These are phyloP conservation scores for Magallana angulata DNA, from an alignment of 1,140 invertebrate species.

Conservation along the genomic window DNA sequence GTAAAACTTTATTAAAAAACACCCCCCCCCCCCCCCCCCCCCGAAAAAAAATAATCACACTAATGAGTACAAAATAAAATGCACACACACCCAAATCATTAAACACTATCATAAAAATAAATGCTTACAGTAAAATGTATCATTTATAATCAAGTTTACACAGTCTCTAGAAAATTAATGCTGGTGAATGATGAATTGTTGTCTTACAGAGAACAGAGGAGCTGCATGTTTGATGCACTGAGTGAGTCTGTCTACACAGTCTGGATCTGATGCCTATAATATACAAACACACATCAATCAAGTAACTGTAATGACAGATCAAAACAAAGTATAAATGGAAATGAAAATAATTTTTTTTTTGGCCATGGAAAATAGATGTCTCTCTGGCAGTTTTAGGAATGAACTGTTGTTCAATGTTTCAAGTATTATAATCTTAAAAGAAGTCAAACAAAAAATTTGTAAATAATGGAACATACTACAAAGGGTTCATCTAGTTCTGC, in stretches of 20 bases:
- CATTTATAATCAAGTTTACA: background rate
- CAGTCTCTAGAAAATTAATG: background rate
- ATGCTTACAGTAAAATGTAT: background rate
- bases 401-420: too few relatives aligned
- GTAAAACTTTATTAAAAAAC: too few relatives aligned
- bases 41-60: too few relatives aligned
- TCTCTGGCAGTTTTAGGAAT: too few relatives aligned
- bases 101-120: background rate
- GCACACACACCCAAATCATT: background rate
- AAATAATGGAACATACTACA: constrained; percentile 80
- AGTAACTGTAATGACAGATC: too few relatives aligned
- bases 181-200: background rate
- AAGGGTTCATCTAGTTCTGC: constrained; percentile 88
- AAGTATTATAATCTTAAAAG: too few relatives aligned
- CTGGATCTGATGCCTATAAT: constrained; percentile 84
- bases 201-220: constrained; percentile 92
- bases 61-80: background rate
- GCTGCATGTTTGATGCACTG: constrained; percentile 91
- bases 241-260: constrained; percentile 89
- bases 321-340: too few relatives aligned
- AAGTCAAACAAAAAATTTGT: too few relatives aligned
- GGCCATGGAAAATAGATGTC: background rate
- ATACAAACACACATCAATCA: too few relatives aligned
- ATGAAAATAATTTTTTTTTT: too few relatives aligned
- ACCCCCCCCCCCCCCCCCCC: too few relatives aligned